These are phyloP conservation scores for Temnothorax ravouxi DNA, from an alignment of 2,888 invertebrate species.

Conservation along the genomic window DNA sequence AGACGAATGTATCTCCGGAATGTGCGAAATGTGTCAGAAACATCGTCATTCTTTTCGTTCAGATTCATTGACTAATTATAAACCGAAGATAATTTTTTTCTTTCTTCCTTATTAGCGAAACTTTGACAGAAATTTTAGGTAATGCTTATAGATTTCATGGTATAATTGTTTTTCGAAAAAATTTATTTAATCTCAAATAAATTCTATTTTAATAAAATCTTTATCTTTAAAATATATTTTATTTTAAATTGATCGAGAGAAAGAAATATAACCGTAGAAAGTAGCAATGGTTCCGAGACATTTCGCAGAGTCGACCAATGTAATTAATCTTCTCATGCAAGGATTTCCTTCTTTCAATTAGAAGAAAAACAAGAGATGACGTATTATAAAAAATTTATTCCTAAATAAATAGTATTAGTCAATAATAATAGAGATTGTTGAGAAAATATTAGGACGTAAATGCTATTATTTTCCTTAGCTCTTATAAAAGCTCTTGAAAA, in stretches of 20 bases:
- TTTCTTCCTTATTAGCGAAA: not conserved
- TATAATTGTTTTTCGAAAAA: not conserved
- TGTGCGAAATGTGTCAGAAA: conserved; percentile 9
- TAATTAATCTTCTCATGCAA: conserved; percentile 25
- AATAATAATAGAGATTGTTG: not conserved
- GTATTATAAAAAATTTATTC: not conserved
- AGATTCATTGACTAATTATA: conserved; percentile 10
- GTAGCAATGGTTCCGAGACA: not conserved
- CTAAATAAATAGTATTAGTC: not conserved
- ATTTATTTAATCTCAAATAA: not conserved
- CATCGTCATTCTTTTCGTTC: not conserved
- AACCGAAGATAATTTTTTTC: not conserved
- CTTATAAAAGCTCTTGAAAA: not conserved
- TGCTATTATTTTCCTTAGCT: not conserved
- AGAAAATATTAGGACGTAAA: not conserved
- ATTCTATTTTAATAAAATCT: not conserved
- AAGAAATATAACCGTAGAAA: not conserved
- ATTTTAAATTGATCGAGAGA: not conserved
- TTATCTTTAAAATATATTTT: not conserved
- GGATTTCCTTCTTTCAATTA: not conserved
- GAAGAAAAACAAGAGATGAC: not conserved
- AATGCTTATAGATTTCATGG: not conserved
- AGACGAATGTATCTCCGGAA: not conserved
- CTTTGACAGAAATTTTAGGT: not conserved
- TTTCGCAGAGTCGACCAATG: conserved; percentile 10